These are phyloP conservation scores for Spilarctia lutea DNA, from an alignment of 2,888 invertebrate species.

Conservation along the genomic window DNA sequence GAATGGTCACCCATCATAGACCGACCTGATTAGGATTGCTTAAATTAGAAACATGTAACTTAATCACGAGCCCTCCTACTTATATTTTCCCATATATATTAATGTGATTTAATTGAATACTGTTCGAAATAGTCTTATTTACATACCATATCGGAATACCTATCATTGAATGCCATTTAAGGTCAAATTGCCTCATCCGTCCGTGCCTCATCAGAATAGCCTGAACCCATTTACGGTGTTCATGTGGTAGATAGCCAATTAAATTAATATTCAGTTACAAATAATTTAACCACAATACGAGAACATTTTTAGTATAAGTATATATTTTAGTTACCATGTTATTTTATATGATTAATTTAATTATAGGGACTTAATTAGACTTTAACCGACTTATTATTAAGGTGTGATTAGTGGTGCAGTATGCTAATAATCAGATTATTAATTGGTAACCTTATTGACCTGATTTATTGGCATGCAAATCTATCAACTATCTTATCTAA, in stretches of 20 bases:
- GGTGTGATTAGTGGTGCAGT: neutral
- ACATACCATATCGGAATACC: neutral
- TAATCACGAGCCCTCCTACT: too few relatives aligned
- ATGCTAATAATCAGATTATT: neutral
- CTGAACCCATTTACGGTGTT: neutral
- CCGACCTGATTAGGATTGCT: too few relatives aligned
- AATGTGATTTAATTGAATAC: neutral
- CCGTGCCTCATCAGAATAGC: neutral
- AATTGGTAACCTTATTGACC: neutral
- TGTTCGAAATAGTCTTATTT: neutral
- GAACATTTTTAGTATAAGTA: neutral
- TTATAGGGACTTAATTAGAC: neutral
- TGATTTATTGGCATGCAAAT: neutral
- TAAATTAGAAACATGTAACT: too few relatives aligned
- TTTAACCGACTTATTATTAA: neutral
- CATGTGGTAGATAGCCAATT: neutral
- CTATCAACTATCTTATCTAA: neutral
- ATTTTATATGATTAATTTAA: neutral
- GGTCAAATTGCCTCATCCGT: neutral
- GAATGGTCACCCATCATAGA: too few relatives aligned
- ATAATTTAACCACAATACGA: neutral
- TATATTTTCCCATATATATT: neutral
- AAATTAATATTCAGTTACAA: neutral
- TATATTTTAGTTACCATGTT: neutral
- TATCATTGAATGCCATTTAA: neutral